These are phyloP conservation scores for Ameiurus melas DNA, from an alignment of 2,113 vertebrate species.

Conservation along the genomic window DNA sequence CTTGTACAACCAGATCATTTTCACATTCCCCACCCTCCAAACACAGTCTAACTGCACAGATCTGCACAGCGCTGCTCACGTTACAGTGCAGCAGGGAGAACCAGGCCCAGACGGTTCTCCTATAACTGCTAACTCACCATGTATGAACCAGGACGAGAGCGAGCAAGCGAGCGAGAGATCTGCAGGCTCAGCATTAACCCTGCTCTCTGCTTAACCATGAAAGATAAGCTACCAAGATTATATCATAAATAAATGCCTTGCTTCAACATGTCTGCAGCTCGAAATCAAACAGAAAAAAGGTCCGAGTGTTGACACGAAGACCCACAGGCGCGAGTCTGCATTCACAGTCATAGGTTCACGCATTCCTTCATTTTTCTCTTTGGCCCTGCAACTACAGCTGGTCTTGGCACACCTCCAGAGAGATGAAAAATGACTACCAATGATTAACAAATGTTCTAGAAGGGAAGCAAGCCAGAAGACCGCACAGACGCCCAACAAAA, in stretches of 20 bases:
- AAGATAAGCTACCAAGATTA: slow-evolving; percentile 9
- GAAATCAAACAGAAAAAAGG: slow-evolving; percentile 12
- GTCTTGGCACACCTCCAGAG: slow-evolving; percentile 33
- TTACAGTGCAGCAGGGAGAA: slow-evolving; percentile 72
- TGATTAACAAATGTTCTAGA: slow-evolving; percentile 48
- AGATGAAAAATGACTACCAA: slow-evolving; percentile 36
- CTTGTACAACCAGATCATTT: slow-evolving; percentile 52
- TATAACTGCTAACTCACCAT: slow-evolving; percentile 58
- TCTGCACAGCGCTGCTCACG: slow-evolving; percentile 66
- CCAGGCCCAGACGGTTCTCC: slow-evolving; percentile 67
- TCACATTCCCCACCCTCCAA: slow-evolving; percentile 40
- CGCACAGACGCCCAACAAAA: neutral
- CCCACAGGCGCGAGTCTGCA: slow-evolving; percentile 7
- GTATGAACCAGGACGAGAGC: neutral
- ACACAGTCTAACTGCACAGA: slow-evolving; percentile 32
- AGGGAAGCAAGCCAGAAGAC: neutral
- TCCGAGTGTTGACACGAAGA: neutral
- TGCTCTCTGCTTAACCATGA: neutral
- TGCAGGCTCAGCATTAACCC: slow-evolving; percentile 10
- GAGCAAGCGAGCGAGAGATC: slow-evolving; percentile 19
- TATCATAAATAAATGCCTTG: slow-evolving; percentile 2
- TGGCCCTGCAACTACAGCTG: slow-evolving; percentile 8
- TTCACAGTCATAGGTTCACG: neutral
- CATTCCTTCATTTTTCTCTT: slow-evolving; percentile 12
- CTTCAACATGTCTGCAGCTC: neutral